Evolutionary conservation across 2,888 invertebrate genomes (phyloP), one percentile per base, ranked within the genome.

Genomic region (Cacoxenus indagator): DNA sequence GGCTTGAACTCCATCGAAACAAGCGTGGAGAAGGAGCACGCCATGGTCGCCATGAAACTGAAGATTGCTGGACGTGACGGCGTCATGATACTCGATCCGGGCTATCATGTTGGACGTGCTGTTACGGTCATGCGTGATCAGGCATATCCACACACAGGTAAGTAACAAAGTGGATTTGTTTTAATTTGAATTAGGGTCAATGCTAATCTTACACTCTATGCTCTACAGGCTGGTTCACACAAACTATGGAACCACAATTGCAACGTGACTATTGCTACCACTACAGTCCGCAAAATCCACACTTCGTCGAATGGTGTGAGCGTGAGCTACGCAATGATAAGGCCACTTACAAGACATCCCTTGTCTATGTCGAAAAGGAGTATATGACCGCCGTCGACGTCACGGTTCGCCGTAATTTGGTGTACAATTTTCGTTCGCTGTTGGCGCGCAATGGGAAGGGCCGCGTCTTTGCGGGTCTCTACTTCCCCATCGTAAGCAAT

Each of bases 111-210:
- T 71, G 93, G 94, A 51, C 90, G 95, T 71, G 93, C 94, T 68
- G 91, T 96, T 71, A 95, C 96, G 24, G 93, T 96, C 65, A 97
- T 96, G 96, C 90, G 91, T 45, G 96, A 97, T 87, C 91, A 92
- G 72, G 90, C 91, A 61, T 95, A 94, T 88, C 97, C 96, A 14
- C 95, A 97, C 82, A 96, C 96, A 71, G 87, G 87, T 88, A 73
- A 67, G 74, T 64, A 5, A 19, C 22, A 51, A 43, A 29, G 19
- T 17, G 45, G 4, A 19, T 31, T 22, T n/a, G 2, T 37, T 8
- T 37, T 37, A 37, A 14, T 37, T 37, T 6, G 14, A 22, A 0
- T 5, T 61, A 65, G 9, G 17, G 37, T 27, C 17, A 11, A 37
- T 24, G 4, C n/a, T 24, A 19, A 11, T 24, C 29, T 48, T 1